Percentiles rank a stretch among this genome's conserved stretches.
Evolutionary conservation across 1,140 invertebrate genomes (phyloP).

Genomic region (Andricus grossulariae): DNA sequence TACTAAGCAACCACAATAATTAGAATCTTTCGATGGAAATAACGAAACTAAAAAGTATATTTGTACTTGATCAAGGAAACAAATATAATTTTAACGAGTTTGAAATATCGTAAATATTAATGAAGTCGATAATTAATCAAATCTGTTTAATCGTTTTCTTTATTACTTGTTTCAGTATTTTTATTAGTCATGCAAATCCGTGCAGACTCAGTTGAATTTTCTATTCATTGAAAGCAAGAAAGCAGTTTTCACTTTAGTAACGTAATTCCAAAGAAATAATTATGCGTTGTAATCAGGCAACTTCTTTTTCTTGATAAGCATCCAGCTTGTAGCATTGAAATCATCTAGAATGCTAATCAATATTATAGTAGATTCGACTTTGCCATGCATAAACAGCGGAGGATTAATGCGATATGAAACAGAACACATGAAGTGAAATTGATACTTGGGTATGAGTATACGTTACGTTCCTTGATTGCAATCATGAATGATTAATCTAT

Average conservation of each 20-base stretch:
- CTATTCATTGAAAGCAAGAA: slow-evolving; percentile 1
- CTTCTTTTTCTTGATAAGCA: not conserved
- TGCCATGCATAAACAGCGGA: not conserved
- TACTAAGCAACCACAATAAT: too few species aligned
- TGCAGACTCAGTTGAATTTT: not conserved
- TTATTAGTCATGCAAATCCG: slow-evolving; percentile 13
- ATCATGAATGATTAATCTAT: too few species aligned
- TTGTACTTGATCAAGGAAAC: too few species aligned
- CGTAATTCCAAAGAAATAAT: slow-evolving; percentile 5
- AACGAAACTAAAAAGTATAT: too few species aligned
- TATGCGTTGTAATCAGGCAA: not conserved
- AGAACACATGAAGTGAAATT: not conserved
- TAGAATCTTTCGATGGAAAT: too few species aligned
- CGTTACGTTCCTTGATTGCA: too few species aligned
- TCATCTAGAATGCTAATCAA: not conserved
- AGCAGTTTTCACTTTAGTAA: not conserved
- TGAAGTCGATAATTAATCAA: too few species aligned
- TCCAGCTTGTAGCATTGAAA: not conserved
- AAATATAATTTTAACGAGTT: too few species aligned
- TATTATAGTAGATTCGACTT: not conserved
- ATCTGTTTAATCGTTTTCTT: not conserved
- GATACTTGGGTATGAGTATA: too few species aligned
- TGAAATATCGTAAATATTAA: too few species aligned
- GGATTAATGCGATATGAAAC: not conserved
- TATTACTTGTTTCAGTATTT: not conserved